Percentiles rank a stretch among this genome's conserved stretches.
Conservation (phyloP, 2,113 vertebrate genomes). For the Clinocottus analis region DNA sequence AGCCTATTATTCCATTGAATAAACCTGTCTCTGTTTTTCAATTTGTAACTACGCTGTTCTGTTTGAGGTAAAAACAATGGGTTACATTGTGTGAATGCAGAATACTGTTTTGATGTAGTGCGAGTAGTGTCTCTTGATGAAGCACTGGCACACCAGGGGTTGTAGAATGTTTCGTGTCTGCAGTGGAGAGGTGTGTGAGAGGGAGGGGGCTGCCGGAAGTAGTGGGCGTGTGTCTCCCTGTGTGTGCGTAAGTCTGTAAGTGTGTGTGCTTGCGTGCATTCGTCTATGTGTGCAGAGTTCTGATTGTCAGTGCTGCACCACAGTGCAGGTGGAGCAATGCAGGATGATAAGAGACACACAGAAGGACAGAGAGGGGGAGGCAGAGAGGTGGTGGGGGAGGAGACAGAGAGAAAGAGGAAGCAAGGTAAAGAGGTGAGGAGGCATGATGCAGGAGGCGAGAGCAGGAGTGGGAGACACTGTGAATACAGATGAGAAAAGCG, state of each 20-base stretch:
- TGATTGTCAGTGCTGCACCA: conserved; percentile 77
- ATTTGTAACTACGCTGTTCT: background rate
- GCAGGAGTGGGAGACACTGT: conserved; percentile 61
- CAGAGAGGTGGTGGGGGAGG: conserved; percentile 27
- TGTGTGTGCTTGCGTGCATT: conserved; percentile 37
- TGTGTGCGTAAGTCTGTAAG: conserved; percentile 37
- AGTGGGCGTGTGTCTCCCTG: conserved; percentile 79
- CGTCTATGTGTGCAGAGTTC: conserved; percentile 62
- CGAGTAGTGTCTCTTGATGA: conserved; percentile 53
- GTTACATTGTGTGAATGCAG: conserved; percentile 33
- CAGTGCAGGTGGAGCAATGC: conserved; percentile 79
- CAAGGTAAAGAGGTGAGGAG: conserved; percentile 61
- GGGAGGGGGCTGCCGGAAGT: conserved; percentile 74
- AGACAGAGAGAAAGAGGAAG: conserved; percentile 22
- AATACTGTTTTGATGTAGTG: conserved; percentile 42
- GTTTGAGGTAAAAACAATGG: background rate
- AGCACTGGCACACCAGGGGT: conserved; percentile 70
- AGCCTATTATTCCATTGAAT: background rate
- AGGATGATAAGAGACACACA: conserved; percentile 71
- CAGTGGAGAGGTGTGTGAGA: conserved; percentile 69
- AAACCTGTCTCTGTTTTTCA: background rate
- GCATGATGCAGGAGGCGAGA: conserved; percentile 68
- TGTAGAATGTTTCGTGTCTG: conserved; percentile 78
- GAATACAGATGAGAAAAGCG: conserved; percentile 80
- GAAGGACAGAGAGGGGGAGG: conserved; percentile 61